Conservation (phyloP, 2,113 vertebrate species). For the Calyptommatus sinebrachiatus region DNA sequence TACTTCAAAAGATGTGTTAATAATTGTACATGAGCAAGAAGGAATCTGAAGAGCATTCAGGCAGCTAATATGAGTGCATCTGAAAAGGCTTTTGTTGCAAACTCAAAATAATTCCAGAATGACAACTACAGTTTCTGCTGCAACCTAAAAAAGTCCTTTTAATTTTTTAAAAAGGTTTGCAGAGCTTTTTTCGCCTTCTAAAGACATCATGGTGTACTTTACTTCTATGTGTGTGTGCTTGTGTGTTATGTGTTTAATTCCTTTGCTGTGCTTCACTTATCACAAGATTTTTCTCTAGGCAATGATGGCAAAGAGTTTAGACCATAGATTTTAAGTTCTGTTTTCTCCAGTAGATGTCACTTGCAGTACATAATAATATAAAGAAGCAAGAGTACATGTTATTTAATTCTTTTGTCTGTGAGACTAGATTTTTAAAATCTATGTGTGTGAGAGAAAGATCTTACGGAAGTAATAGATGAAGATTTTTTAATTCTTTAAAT, state of each 20-base stretch:
- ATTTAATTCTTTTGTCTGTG: constrained; percentile 39
- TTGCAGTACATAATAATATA: constrained; percentile 78
- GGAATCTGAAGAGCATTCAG: constrained; percentile 28
- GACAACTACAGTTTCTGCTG: constrained; percentile 29
- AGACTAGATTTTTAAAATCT: constrained; percentile 9
- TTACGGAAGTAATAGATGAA: constrained; percentile 51
- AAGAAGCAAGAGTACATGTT: constrained; percentile 69
- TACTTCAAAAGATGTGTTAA: constrained; percentile 8
- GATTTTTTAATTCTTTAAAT: constrained; percentile 69
- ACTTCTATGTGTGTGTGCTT: not conserved
- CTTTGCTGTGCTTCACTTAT: constrained; percentile 38
- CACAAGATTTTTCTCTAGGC: constrained; percentile 18
- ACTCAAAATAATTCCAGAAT: constrained; percentile 22
- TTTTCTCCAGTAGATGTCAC: constrained; percentile 84
- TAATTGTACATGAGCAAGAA: constrained; percentile 25
- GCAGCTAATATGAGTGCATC: constrained; percentile 36
- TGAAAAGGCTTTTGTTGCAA: constrained; percentile 44
- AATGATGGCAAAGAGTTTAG: constrained; percentile 62
- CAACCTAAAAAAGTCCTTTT: constrained; percentile 16
- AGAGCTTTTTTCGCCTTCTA: constrained; percentile 27
- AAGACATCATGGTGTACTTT: constrained; percentile 14
- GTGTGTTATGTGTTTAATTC: not conserved
- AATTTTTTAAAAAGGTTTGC: constrained; percentile 28
- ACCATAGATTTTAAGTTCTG: constrained; percentile 70
- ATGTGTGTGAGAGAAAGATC: constrained; percentile 53